These are phyloP conservation scores for Sphaeridia pumilis DNA, from an alignment of 2,888 invertebrate genomes.

Conservation along the genomic window DNA sequence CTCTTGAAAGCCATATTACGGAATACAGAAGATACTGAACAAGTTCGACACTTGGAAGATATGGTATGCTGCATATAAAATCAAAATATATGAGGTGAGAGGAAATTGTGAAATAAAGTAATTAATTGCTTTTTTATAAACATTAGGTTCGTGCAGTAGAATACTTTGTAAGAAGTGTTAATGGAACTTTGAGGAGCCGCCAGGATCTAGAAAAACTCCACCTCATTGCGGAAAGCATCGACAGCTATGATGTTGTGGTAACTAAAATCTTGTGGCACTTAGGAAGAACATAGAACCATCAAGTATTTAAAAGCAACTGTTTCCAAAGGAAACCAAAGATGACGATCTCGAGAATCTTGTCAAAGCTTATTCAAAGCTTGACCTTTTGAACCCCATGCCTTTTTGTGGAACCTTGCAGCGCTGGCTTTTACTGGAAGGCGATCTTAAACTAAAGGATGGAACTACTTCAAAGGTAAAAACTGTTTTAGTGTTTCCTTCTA, in stretches of 20 bases:
- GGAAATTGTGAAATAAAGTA: constrained; percentile 82
- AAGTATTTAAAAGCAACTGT: constrained; percentile 51
- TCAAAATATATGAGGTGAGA: constrained; percentile 72
- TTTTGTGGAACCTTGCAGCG: constrained; percentile 61
- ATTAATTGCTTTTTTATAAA: constrained; percentile 52
- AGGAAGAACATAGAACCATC: too few species aligned
- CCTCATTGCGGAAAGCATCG: constrained; percentile 65
- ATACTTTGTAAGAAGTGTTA: constrained; percentile 64
- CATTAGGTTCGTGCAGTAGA: constrained; percentile 68
- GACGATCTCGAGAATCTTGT: constrained; percentile 64
- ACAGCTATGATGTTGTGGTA: constrained; percentile 76
- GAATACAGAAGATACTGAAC: constrained; percentile 62
- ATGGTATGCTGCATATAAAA: constrained; percentile 57
- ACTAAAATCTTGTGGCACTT: too few species aligned
- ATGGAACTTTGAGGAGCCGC: constrained; percentile 59
- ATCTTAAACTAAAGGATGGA: constrained; percentile 74
- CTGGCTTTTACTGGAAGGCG: constrained; percentile 71
- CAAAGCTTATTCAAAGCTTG: constrained; percentile 55
- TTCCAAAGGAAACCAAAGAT: constrained; percentile 60
- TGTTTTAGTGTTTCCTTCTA: too few species aligned
- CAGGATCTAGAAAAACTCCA: constrained; percentile 65
- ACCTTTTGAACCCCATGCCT: constrained; percentile 69
- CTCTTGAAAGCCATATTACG: constrained; percentile 71
- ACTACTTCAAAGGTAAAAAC: constrained; percentile 52
- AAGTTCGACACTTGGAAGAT: constrained; percentile 55